Percentiles rank a stretch among this genome's conserved stretches.
These are phyloP conservation scores for Hydrozoanthus gracilis DNA, from an alignment of 92 coral and sea anemone species.

Conservation along the genomic window DNA sequence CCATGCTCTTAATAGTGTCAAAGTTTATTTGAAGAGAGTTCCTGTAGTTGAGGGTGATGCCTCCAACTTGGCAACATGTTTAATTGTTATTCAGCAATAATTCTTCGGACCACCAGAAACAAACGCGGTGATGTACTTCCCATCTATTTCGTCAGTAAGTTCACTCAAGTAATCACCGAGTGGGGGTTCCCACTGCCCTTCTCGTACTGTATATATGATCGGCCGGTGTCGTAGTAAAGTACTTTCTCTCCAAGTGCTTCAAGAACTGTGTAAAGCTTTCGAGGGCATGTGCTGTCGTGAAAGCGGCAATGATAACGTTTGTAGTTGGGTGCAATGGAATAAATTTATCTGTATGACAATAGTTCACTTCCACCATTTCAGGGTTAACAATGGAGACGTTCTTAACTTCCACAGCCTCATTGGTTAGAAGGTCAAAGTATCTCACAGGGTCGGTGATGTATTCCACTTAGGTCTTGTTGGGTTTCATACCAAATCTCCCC, in stretches of 20 bases:
- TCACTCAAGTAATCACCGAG: conserved; percentile 46
- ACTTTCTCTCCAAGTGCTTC: background rate
- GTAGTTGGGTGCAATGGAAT: conserved; percentile 28
- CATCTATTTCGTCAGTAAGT: conserved; percentile 44
- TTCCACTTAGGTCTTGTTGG: background rate
- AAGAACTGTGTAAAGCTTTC: conserved; percentile 22
- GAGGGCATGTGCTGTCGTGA: conserved; percentile 49
- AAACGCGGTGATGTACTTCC: conserved; percentile 51
- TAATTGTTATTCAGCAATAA: too few species aligned
- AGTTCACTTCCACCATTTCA: conserved; percentile 33
- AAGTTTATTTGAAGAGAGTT: conserved; percentile 42
- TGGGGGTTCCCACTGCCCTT: conserved; percentile 44
- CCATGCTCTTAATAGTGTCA: conserved; percentile 45
- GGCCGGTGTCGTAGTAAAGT: conserved; percentile 51
- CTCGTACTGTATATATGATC: background rate
- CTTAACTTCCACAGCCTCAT: conserved; percentile 40
- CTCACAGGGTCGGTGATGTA: too few species aligned
- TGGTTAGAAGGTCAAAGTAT: conserved; percentile 1
- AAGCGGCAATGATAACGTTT: conserved; percentile 53
- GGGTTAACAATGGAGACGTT: conserved; percentile 57
- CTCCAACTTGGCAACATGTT: too few species aligned
- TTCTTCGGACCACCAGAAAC: conserved; percentile 67
- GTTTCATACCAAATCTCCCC: background rate
- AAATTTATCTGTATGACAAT: conserved; percentile 35
- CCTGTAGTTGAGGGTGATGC: conserved; percentile 53